A percentile compares a stretch with the other conserved stretches of the same genome.
Conservation (phyloP, 2,888 invertebrate species). For the Branchipolynoe longqiensis region DNA sequence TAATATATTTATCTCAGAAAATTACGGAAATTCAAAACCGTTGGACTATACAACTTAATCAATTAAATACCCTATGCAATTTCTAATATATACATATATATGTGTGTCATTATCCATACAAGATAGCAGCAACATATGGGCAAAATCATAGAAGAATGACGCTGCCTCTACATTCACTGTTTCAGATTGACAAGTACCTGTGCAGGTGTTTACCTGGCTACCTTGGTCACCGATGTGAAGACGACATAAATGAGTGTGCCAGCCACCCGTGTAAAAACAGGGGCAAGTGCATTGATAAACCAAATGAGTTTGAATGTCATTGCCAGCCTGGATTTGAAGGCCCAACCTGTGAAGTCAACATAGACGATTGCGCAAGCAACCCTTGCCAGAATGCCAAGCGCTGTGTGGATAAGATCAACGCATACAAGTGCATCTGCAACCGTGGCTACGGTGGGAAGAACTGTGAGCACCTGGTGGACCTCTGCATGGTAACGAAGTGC, state of each 20-base stretch:
- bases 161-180: neutral
- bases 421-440: slow-evolving; percentile 21
- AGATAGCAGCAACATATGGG: too few relatives aligned
- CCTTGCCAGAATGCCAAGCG: slow-evolving; percentile 45
- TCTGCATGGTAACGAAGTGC: slow-evolving; percentile 1
- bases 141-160: too few relatives aligned
- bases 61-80: neutral
- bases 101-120: neutral
- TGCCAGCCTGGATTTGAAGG: slow-evolving; percentile 58
- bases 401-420: slow-evolving; percentile 11
- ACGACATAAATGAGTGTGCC: slow-evolving; percentile 37
- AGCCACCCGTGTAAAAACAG: slow-evolving; percentile 53
- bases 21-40: too few relatives aligned
- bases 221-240: slow-evolving; percentile 31
- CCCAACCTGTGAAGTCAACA: slow-evolving; percentile 51
- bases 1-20: neutral
- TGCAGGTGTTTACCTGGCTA: neutral
- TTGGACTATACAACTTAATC: neutral
- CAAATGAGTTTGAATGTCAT: slow-evolving; percentile 32
- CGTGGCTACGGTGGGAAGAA: neutral
- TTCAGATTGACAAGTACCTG: neutral
- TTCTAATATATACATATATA: neutral
- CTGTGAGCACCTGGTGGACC: slow-evolving; percentile 6
- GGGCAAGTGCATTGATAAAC: slow-evolving; percentile 44
- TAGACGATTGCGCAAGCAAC: slow-evolving; percentile 55